Evolutionary conservation across 2,797 vertebrate species (phyloP).

Genomic region (Alectoris magna): DNA sequence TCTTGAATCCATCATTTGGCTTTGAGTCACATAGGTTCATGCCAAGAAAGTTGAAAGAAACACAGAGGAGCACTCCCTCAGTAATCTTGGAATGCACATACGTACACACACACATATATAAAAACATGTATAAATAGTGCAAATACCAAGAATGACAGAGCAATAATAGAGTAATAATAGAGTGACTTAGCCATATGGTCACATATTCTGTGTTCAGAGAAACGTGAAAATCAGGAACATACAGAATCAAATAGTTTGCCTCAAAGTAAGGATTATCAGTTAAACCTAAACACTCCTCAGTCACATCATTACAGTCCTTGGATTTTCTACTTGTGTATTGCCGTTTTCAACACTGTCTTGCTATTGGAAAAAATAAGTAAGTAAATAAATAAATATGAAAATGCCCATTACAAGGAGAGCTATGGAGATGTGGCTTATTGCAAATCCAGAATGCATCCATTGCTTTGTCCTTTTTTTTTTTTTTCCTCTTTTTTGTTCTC

Average conservation of each 20-base stretch:
- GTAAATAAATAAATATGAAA: neutral
- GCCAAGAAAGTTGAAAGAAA: neutral
- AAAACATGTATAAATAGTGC: neutral
- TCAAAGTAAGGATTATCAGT: neutral
- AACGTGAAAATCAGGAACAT: neutral
- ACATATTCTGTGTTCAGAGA: neutral
- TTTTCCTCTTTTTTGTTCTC: neutral
- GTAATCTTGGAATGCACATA: accelerated
- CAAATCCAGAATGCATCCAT: neutral
- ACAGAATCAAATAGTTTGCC: neutral
- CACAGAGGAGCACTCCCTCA: neutral
- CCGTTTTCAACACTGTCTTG: neutral
- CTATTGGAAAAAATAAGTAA: neutral
- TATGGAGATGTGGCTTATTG: neutral
- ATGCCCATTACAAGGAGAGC: neutral
- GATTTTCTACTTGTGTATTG: neutral
- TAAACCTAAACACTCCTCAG: neutral
- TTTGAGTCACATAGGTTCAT: neutral
- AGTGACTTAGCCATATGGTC: neutral
- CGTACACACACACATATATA: accelerated
- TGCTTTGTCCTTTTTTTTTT: neutral
- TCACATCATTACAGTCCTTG: neutral
- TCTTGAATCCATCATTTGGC: neutral
- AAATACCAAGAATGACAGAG: neutral
- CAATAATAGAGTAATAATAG: neutral